Evolutionary conservation across 2,888 invertebrate species (phyloP), one percentile per base, ranked within the genome.

Genomic region (Melanophora roralis): DNA sequence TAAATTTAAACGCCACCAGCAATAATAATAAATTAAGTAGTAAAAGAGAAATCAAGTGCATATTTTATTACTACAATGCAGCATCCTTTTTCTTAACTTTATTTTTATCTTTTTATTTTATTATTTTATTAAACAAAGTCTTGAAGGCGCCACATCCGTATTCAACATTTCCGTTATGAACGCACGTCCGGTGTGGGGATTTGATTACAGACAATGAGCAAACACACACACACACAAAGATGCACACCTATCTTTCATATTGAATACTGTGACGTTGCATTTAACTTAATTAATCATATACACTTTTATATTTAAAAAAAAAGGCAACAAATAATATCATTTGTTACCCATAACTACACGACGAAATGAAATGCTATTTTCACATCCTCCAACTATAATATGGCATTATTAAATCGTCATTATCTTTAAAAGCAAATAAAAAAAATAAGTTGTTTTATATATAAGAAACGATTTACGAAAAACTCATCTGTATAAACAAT

Each of bases 141-240:
- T 80, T 76, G 34, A 80, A 80, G 80, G 80, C 80, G 76, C 80
- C 80, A 80, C 76, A 80, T 80, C 76, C 80, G 76, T 64, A 68
- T 80, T 45, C 51, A 76, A 73, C 68, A 80, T 64, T 68, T 80
- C 80, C 80, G 80, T 64, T 76, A 64, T 76, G 76, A 80, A 80
- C 76, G 80, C 72, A 76, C 72, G 64, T 76, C 80, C 80, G 80
- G 67, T 69, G 36, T 49, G 59, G 57, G 76, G 62, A 34, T 71
- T 62, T 72, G 62, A 72, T 72, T 69, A 43, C 55, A 57, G 34
- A 32, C 59, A 59, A 21, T 55, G 23, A 19, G 59, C 43, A 45
- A 9, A 59, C 38, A 60, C 12, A 34, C 34, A 23, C 12, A 67
- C 36, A 57, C 34, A 59, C 47, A 40, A 0, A 55, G 7, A 23